Evolutionary conservation across 2,797 vertebrate genomes (phyloP).

Genomic region (Echeneis naucrates): DNA sequence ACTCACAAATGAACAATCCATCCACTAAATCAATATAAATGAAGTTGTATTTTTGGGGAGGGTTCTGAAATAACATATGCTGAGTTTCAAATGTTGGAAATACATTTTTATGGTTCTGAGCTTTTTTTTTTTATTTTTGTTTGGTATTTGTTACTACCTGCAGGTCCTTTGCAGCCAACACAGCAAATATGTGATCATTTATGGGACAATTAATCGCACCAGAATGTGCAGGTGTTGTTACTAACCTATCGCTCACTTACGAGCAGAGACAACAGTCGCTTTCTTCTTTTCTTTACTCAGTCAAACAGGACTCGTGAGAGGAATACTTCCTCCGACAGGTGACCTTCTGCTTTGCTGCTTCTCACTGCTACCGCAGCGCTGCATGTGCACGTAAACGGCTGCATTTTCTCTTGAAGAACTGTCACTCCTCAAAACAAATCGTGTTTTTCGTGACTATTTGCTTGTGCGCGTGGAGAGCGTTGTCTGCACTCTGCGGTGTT

Average conservation of each 20-base stretch:
- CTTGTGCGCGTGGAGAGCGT: background rate
- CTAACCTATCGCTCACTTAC: conserved; percentile 25
- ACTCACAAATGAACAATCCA: conserved; percentile 7
- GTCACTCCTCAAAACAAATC: background rate
- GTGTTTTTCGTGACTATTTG: background rate
- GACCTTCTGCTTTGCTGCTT: conserved; percentile 12
- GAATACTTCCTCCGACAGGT: conserved; percentile 9
- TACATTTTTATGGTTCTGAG: background rate
- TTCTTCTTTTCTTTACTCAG: background rate
- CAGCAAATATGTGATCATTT: conserved; percentile 1
- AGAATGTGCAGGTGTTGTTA: conserved; percentile 6
- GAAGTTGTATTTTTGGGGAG: background rate
- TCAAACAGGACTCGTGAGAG: conserved; percentile 2
- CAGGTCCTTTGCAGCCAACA: background rate
- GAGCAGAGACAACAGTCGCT: conserved; percentile 1
- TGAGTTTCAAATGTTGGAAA: background rate
- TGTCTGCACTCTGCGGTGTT: background rate
- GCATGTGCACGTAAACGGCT: too few relatives aligned
- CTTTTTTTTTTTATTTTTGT: background rate
- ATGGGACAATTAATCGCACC: conserved; percentile 27
- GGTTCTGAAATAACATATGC: background rate
- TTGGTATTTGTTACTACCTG: background rate
- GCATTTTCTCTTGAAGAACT: background rate
- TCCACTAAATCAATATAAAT: background rate
- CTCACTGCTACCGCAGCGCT: background rate